A percentile compares a stretch with the other conserved stretches of the same genome.
These are phyloP conservation scores for Zosterops hypoxanthus DNA, from an alignment of 2,113 vertebrate genomes.

Conservation along the genomic window DNA sequence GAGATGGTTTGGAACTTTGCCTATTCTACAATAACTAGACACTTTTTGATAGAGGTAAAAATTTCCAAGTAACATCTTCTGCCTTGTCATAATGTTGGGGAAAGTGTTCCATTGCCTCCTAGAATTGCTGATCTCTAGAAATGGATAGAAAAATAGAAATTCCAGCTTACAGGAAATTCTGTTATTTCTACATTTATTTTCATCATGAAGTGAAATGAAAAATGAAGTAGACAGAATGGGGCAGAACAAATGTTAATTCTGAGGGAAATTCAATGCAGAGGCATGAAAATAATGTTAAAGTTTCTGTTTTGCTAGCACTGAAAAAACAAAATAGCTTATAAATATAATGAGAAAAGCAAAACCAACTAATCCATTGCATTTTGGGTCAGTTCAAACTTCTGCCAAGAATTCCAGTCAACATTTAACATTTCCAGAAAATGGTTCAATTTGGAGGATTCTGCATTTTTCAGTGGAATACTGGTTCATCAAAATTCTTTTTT, in stretches of 20 bases:
- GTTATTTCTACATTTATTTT: slow-evolving; percentile 38
- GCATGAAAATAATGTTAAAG: slow-evolving; percentile 29
- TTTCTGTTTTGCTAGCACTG: not conserved
- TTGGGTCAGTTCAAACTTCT: slow-evolving; percentile 9
- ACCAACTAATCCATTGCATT: slow-evolving; percentile 19
- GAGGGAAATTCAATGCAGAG: slow-evolving; percentile 15
- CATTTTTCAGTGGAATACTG: slow-evolving; percentile 35
- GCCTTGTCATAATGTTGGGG: not conserved
- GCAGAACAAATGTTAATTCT: slow-evolving; percentile 45
- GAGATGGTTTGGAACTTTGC: not conserved
- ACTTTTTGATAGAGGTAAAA: not conserved
- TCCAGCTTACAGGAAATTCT: slow-evolving; percentile 17
- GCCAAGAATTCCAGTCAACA: slow-evolving; percentile 39
- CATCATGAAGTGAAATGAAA: slow-evolving; percentile 29
- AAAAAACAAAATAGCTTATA: slow-evolving; percentile 31
- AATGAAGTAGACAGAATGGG: not conserved
- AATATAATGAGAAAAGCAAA: slow-evolving; percentile 45
- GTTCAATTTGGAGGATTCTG: slow-evolving; percentile 39
- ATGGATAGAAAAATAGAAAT: not conserved
- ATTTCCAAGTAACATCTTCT: not conserved
- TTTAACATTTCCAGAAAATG: slow-evolving; percentile 30
- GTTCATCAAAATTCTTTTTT: slow-evolving; percentile 46
- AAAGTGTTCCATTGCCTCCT: not conserved
- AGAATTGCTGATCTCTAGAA: not conserved
- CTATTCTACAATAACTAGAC: not conserved